Percentiles rank a stretch among this genome's conserved stretches.
phyloP scores from a whole-genome alignment of 64 coral and sea anemone genomes.

The Trachythela sp. region DNA sequence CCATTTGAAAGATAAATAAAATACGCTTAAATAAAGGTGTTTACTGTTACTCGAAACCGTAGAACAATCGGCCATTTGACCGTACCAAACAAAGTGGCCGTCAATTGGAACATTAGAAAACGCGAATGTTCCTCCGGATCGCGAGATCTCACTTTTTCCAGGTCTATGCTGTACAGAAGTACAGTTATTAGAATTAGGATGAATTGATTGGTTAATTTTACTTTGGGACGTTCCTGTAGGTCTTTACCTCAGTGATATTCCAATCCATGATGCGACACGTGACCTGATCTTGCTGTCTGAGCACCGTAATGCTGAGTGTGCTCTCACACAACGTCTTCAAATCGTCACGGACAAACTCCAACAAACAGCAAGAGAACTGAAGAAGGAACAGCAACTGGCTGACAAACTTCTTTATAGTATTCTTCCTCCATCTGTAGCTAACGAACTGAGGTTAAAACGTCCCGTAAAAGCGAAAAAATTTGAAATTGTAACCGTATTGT shows the following conservation, averaged over 20 bases:
- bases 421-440: slow-evolving; percentile 83
- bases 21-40: no score
- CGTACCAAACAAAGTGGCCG: no score
- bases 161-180: no score
- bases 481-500: slow-evolving; percentile 90
- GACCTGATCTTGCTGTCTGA: slow-evolving; percentile 94
- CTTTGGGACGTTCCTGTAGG: slow-evolving; percentile 30
- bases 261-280: slow-evolving; percentile 95
- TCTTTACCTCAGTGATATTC: slow-evolving; percentile 95
- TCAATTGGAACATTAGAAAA: no score
- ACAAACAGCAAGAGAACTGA: slow-evolving; percentile 82
- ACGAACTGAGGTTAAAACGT: slow-evolving; percentile 75
- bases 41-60: no score
- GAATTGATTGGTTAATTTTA: background rate
- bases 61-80: no score
- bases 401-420: slow-evolving; percentile 94
- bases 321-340: slow-evolving; percentile 83
- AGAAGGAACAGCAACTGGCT: slow-evolving; percentile 83
- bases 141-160: background rate
- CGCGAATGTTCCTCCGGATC: no score
- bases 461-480: slow-evolving; percentile 96
- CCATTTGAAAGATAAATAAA: no score
- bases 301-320: slow-evolving; percentile 96
- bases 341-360: slow-evolving; percentile 97
- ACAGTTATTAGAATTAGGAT: no score